Conservation (phyloP, 2,888 invertebrate genomes). For the Amphipyra berbera region DNA sequence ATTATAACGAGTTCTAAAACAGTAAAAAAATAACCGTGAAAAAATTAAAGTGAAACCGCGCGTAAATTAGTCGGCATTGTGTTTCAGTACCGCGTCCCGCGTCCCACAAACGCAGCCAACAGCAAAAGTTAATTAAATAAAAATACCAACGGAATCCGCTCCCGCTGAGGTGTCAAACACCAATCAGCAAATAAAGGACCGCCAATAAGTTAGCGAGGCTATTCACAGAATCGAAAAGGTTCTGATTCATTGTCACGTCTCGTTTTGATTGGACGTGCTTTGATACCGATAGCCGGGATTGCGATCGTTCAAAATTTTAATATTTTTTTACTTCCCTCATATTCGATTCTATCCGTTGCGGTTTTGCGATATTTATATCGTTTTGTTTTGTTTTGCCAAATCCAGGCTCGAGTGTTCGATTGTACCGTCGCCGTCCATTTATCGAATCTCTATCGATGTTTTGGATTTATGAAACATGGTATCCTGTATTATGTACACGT, state of each 20-base stretch:
- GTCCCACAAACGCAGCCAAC: slow-evolving; percentile 72
- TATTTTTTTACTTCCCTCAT: slow-evolving; percentile 83
- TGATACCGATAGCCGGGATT: slow-evolving; percentile 88
- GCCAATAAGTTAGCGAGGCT: slow-evolving; percentile 87
- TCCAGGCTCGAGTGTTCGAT: slow-evolving; percentile 67
- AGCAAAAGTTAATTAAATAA: slow-evolving; percentile 85
- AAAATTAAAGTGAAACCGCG: slow-evolving; percentile 74
- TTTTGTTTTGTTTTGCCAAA: slow-evolving; percentile 79
- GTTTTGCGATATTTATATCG: slow-evolving; percentile 83
- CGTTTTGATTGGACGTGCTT: slow-evolving; percentile 89
- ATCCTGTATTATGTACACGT: slow-evolving; percentile 29
- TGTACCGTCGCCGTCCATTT: slow-evolving; percentile 72
- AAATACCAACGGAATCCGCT: slow-evolving; percentile 81
- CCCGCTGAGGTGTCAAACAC: slow-evolving; percentile 84
- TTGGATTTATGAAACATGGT: slow-evolving; percentile 59
- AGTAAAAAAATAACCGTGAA: slow-evolving; percentile 65
- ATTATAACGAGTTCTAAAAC: slow-evolving; percentile 69
- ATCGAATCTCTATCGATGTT: slow-evolving; percentile 67
- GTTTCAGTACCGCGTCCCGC: slow-evolving; percentile 66
- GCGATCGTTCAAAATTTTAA: slow-evolving; percentile 85
- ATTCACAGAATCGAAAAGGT: slow-evolving; percentile 86
- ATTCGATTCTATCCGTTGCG: slow-evolving; percentile 84
- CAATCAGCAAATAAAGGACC: slow-evolving; percentile 87
- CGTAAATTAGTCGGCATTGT: slow-evolving; percentile 85
- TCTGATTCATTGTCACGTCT: slow-evolving; percentile 88